Conservation (phyloP, 2,797 vertebrate species). For the Gymnopithys bicolor region DNA sequence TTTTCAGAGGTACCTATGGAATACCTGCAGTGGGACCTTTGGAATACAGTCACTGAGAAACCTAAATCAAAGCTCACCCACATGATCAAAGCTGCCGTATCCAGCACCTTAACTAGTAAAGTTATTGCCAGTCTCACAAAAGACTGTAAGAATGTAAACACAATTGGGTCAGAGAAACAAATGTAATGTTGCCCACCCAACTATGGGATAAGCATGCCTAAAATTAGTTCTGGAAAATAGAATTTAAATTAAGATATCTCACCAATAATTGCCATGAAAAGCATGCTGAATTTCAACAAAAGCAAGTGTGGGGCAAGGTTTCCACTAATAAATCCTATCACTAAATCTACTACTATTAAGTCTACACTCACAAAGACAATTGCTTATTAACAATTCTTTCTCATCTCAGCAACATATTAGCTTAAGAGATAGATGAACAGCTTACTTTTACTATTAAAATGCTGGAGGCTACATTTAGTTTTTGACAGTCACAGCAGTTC, state of each 20-base stretch:
- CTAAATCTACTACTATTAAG: constrained; percentile 1
- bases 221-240: neutral
- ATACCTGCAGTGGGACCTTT: neutral
- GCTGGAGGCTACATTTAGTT: neutral
- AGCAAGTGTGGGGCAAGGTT: neutral
- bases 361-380: neutral
- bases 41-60: neutral
- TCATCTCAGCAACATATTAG: neutral
- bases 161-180: neutral
- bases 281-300: neutral
- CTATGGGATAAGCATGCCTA: neutral
- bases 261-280: neutral
- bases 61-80: neutral
- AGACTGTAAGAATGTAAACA: neutral
- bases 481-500: neutral
- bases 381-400: neutral
- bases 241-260: neutral
- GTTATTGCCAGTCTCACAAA: neutral
- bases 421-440: neutral
- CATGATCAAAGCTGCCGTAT: neutral
- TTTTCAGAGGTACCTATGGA: neutral
- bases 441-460: neutral
- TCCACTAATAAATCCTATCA: constrained; percentile 23
- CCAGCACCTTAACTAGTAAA: neutral
- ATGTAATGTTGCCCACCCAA: neutral